Base-by-base conservation (phyloP, 1,140 invertebrate species). In the Caligus rogercresseyi region DNA sequence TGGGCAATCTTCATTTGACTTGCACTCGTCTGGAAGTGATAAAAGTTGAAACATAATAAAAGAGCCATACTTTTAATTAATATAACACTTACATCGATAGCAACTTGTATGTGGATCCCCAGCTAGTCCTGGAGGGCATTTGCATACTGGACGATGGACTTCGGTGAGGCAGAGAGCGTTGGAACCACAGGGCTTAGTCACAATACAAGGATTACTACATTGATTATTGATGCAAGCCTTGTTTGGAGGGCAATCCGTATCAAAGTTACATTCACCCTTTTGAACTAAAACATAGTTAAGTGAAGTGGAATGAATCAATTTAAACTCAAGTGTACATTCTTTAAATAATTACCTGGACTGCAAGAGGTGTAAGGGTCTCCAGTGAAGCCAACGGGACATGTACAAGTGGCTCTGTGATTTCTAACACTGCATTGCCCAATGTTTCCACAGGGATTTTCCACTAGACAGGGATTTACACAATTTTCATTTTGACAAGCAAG, bases 391-490 rank as follows among this genome's bases (percentile, higher is more conserved):
- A 74, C 73, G 15, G 87, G 87, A 70, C 87, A 91, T 65, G 78
- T 80, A 68, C 88, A 91, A 20, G 83, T 73, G 0, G 86, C 77
- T 69, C 78, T 74, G 67, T 88, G 85, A 63, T 82, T 75, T 66
- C 84, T 78, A 0, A 83, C 82, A 57, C 84, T 80, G 69, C 87
- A 91, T 63, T 89, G 78, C 2, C 87, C 82, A 15, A 81, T 83
- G 51, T 74, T 71, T 20, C 84, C 84, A 69, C 88, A 91, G 1
- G 81, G 76, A 63, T 81, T 76, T 19, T 75, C 74, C 0, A 72
- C 68, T 0, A 78, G 67, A 67, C 88, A 91, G 1, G 87, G 87
- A 74, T 86, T 87, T 0, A 81, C 71, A 69, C 87, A 89, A 2
- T 75, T 69, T 54, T 83, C 81, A 68, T 87, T 85, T 54, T 23